These are phyloP conservation scores for Macrophya annulata DNA, from an alignment of 2,888 invertebrate genomes.

Conservation along the genomic window DNA sequence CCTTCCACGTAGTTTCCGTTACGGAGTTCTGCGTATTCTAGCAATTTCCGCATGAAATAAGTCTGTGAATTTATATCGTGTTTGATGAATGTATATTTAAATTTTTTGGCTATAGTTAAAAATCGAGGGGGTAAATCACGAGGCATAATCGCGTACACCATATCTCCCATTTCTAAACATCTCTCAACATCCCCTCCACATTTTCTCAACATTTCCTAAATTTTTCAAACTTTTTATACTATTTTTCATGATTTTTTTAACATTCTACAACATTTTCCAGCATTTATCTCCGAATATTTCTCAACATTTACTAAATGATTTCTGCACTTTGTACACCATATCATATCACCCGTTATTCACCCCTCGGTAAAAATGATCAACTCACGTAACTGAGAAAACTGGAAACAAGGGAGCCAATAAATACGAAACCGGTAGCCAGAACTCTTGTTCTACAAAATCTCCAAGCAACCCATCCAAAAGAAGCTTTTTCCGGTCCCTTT, in stretches of 20 bases:
- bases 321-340: too few relatives aligned
- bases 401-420: slow-evolving; percentile 76
- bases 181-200: too few relatives aligned
- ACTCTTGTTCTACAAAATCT: slow-evolving; percentile 80
- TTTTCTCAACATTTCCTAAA: too few relatives aligned
- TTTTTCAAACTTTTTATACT: too few relatives aligned
- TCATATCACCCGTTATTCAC: too few relatives aligned
- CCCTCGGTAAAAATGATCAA: slow-evolving; percentile 59
- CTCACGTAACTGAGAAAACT: slow-evolving; percentile 82
- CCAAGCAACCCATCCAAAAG: slow-evolving; percentile 80
- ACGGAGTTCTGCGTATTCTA: slow-evolving; percentile 78
- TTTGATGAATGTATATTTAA: background rate
- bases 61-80: slow-evolving; percentile 72
- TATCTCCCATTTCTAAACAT: too few relatives aligned
- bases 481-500: slow-evolving; percentile 79
- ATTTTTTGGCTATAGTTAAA: background rate
- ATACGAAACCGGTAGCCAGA: slow-evolving; percentile 77
- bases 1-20: slow-evolving; percentile 78
- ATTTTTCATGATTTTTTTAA: too few relatives aligned
- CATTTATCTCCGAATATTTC: too few relatives aligned
- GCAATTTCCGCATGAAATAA: slow-evolving; percentile 79
- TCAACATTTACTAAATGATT: too few relatives aligned
- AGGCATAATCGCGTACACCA: too few relatives aligned
- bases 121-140: too few relatives aligned
- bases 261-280: too few relatives aligned